Base-by-base conservation (phyloP, 2,797 vertebrate genomes). In the Caiman crocodilus region DNA sequence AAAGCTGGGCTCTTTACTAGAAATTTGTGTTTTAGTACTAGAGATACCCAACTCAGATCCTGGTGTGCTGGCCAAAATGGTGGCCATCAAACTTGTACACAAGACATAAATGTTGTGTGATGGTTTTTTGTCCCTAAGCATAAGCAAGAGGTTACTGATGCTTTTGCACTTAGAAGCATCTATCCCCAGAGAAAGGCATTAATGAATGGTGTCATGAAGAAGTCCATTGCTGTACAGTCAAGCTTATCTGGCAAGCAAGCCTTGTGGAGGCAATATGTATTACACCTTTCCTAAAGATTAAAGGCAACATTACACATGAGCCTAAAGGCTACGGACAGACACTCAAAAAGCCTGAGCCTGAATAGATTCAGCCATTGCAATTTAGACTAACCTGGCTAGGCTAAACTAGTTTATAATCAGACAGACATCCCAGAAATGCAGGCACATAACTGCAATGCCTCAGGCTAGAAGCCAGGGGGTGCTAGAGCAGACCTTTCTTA, bases 231-330 rank as follows among this genome's bases (percentile, higher is more conserved):
- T 79, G 88, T 6, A 35, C 0, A 17, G 14, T 35, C 69, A 71
- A 71, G 42, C 23, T 71, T 30, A 80, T 30, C 5, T 85, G 58
- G 4, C 4, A 84, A 88, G 60, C 0, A 0, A 61, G 4, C 56
- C 57, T 55, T 77, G 35, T 87, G 15, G 25, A 17, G 8, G 2
- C 84, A 71, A 50, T 25, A 35, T 42, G 42, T 85, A 79, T 73
- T 65, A 12, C 3, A 88, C 25, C n/a, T 91, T 75, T 88, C 17
- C 30, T 60, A 85, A 15, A 42, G 14, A 13, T 59, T 50, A 61
- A 84, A 61, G 35, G 73, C 30, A 82, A 14, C 30, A 7, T n/a
- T 57, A 71, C 8, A 78, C 1, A 5, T 1, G 3, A 61, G 35
- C 35, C 35, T 35, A 35, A 35, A 35, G 35, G 35, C 35, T 35